Conservation (phyloP, 2,797 vertebrate genomes). For the Anguilla obscura region DNA sequence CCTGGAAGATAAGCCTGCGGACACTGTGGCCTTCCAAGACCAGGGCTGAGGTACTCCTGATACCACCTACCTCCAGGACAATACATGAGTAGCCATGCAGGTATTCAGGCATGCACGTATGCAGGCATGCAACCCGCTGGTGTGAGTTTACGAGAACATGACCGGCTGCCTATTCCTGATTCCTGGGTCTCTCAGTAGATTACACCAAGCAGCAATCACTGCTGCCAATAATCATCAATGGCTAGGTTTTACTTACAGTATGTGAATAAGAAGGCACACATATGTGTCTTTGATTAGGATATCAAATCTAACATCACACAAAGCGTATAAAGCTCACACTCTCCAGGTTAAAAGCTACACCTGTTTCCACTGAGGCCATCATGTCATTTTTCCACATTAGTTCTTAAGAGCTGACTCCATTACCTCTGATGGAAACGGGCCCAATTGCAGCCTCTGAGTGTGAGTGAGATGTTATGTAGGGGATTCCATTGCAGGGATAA, state of each 20-base stretch:
- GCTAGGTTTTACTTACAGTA: background rate
- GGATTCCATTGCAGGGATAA: background rate
- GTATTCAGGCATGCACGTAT: background rate
- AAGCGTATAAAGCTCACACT: background rate
- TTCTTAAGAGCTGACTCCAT: background rate
- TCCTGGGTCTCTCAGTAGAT: background rate
- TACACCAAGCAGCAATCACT: background rate
- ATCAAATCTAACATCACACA: background rate
- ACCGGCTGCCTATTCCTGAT: background rate
- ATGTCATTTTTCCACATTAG: background rate
- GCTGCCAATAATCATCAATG: background rate
- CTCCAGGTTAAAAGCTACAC: background rate
- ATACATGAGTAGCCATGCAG: background rate
- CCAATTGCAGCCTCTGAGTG: background rate
- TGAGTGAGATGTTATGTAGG: background rate
- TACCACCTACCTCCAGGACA: background rate
- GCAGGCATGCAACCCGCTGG: too few relatives aligned
- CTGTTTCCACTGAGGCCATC: background rate
- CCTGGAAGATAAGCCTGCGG: background rate
- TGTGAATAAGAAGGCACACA: background rate
- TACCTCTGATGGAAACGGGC: background rate
- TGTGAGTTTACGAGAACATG: background rate
- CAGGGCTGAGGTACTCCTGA: background rate
- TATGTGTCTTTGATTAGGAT: background rate
- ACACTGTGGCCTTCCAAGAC: background rate